Evolutionary conservation across 2,113 vertebrate genomes (phyloP).

Genomic region (Pomatostomus ruficeps): DNA sequence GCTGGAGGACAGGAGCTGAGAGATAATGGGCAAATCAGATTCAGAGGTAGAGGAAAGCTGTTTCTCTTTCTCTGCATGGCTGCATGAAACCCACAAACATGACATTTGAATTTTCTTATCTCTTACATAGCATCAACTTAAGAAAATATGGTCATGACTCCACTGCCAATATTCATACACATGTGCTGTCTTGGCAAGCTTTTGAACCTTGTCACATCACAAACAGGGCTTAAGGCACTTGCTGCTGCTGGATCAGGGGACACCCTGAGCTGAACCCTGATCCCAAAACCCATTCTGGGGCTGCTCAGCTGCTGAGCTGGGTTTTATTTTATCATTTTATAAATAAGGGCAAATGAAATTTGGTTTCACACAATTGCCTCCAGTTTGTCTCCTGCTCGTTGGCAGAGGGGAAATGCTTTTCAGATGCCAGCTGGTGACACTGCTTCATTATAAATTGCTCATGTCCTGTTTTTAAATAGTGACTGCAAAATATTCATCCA

Average conservation of each 20-base stretch:
- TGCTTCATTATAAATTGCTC: slow-evolving; percentile 51
- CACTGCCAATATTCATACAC: background rate
- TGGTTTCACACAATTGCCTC: background rate
- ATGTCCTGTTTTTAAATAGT: background rate
- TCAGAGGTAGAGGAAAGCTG: background rate
- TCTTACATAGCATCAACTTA: background rate
- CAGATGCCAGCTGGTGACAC: slow-evolving; percentile 61
- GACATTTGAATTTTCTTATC: background rate
- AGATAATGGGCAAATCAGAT: slow-evolving; percentile 46
- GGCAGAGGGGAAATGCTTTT: slow-evolving; percentile 30
- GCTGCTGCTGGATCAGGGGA: background rate
- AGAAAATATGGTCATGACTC: background rate
- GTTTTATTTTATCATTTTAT: background rate
- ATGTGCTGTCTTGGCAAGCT: background rate
- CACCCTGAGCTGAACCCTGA: background rate
- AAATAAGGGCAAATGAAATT: slow-evolving; percentile 1
- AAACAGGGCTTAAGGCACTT: background rate
- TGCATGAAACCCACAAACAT: background rate
- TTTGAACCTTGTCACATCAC: background rate
- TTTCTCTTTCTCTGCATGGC: background rate
- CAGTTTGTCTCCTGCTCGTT: background rate
- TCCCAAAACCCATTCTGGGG: background rate
- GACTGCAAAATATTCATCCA: background rate
- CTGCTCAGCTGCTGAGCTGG: background rate
- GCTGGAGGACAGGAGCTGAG: slow-evolving; percentile 10